Conservation (phyloP, 1,140 invertebrate species). For the Plectrocnemia conspersa region DNA sequence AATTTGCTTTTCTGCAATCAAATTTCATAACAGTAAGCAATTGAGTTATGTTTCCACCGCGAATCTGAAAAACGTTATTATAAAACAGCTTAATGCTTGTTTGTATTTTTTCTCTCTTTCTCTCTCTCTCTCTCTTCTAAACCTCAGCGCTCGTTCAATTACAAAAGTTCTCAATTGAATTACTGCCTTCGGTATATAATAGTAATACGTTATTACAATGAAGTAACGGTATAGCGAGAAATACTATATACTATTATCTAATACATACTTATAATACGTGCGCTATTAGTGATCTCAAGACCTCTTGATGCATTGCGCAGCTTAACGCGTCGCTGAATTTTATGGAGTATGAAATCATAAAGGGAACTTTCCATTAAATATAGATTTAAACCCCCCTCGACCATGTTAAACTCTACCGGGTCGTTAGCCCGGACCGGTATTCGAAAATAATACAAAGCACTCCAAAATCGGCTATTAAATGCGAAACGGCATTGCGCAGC, state of each 20-base stretch:
- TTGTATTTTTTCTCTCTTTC: too few relatives aligned
- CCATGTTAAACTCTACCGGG: background rate
- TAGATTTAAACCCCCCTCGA: conserved; percentile 11
- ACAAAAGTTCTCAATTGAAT: background rate
- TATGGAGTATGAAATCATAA: conserved; percentile 9
- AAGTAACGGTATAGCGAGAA: too few relatives aligned
- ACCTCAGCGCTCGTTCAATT: background rate
- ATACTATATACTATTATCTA: too few relatives aligned
- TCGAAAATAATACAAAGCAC: background rate
- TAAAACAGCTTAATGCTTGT: too few relatives aligned
- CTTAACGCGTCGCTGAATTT: conserved; percentile 18
- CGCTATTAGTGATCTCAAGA: background rate
- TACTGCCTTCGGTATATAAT: background rate
- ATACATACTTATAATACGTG: too few relatives aligned
- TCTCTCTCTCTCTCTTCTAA: too few relatives aligned
- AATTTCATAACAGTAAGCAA: too few relatives aligned
- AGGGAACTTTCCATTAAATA: conserved; percentile 14
- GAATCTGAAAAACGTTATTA: too few relatives aligned
- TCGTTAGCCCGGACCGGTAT: conserved; percentile 2
- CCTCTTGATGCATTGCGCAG: conserved; percentile 16
- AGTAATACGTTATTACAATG: background rate
- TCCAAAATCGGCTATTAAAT: too few relatives aligned
- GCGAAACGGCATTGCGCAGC: too few relatives aligned
- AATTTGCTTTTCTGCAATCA: too few relatives aligned
- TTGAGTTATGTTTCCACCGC: too few relatives aligned